phyloP scores from a whole-genome alignment of 1,140 invertebrate species.

The Megalopta genalis region DNA sequence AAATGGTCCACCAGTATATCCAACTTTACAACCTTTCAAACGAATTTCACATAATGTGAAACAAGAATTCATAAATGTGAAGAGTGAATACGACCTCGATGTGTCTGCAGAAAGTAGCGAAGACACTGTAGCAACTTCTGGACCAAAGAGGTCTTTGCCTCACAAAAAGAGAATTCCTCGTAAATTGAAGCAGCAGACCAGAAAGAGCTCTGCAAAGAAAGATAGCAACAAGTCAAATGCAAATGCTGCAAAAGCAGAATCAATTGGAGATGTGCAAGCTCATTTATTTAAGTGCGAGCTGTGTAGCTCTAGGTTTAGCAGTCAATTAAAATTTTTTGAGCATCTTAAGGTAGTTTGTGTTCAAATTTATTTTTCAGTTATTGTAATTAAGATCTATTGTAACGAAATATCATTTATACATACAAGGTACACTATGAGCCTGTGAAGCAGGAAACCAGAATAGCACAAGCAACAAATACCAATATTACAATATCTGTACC shows the following conservation, averaged over 20 bases:
- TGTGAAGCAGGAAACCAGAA: slow-evolving; percentile 76
- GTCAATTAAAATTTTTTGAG: slow-evolving; percentile 89
- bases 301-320: slow-evolving; percentile 83
- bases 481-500: slow-evolving; percentile 69
- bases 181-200: slow-evolving; percentile 79
- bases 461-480: slow-evolving; percentile 74
- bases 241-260: slow-evolving; percentile 25
- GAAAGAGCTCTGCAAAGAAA: slow-evolving; percentile 65
- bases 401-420: slow-evolving; percentile 10
- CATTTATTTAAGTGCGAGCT: slow-evolving; percentile 84
- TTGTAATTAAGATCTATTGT: neutral
- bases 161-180: slow-evolving; percentile 82
- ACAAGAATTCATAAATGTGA: slow-evolving; percentile 76
- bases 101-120: slow-evolving; percentile 74
- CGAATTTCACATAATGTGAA: slow-evolving; percentile 72
- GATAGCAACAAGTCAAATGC: slow-evolving; percentile 57
- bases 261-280: slow-evolving; percentile 36
- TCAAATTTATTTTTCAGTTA: neutral
- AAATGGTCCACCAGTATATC: slow-evolving; percentile 66
- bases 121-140: slow-evolving; percentile 68
- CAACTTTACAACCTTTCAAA: slow-evolving; percentile 70
- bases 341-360: slow-evolving; percentile 83
- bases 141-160: slow-evolving; percentile 79
- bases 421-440: slow-evolving; percentile 87
- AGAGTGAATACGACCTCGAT: slow-evolving; percentile 76